A percentile compares a stretch with the other conserved stretches of the same genome.
These are phyloP conservation scores for Cottus gobio DNA, from an alignment of 2,113 vertebrate genomes.

Conservation along the genomic window DNA sequence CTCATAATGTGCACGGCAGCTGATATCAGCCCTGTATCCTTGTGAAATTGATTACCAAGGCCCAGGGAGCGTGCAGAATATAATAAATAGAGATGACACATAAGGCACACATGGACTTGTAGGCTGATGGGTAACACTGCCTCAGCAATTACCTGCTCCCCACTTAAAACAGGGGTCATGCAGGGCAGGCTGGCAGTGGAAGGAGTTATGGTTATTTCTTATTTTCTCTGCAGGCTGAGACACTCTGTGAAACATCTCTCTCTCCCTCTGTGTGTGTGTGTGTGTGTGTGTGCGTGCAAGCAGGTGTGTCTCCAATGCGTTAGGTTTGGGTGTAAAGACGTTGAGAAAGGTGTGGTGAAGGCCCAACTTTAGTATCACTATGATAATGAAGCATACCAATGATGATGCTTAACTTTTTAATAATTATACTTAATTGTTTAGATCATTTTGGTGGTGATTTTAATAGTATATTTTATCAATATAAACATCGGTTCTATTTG, in stretches of 20 bases:
- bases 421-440: not conserved
- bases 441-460: not conserved
- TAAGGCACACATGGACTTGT: constrained; percentile 80
- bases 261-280: constrained; percentile 19
- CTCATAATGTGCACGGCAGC: constrained; percentile 84
- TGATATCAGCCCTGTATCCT: constrained; percentile 87
- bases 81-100: constrained; percentile 88
- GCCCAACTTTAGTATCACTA: not conserved
- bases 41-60: constrained; percentile 87
- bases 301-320: constrained; percentile 27
- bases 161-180: constrained; percentile 85
- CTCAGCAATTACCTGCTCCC: constrained; percentile 86
- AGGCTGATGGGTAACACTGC: constrained; percentile 83
- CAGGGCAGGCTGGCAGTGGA: constrained; percentile 77
- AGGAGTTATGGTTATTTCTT: constrained; percentile 84
- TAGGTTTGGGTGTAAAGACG: constrained; percentile 28
- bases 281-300: constrained; percentile 1
- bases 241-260: constrained; percentile 61
- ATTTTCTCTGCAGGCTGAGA: constrained; percentile 74
- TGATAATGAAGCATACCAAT: not conserved
- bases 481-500: constrained; percentile 6
- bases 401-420: not conserved
- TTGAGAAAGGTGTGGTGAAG: not conserved
- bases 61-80: constrained; percentile 81
- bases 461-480: not conserved